Base-by-base conservation (phyloP, 2,797 vertebrate species). In the Eidolon dupreanum region DNA sequence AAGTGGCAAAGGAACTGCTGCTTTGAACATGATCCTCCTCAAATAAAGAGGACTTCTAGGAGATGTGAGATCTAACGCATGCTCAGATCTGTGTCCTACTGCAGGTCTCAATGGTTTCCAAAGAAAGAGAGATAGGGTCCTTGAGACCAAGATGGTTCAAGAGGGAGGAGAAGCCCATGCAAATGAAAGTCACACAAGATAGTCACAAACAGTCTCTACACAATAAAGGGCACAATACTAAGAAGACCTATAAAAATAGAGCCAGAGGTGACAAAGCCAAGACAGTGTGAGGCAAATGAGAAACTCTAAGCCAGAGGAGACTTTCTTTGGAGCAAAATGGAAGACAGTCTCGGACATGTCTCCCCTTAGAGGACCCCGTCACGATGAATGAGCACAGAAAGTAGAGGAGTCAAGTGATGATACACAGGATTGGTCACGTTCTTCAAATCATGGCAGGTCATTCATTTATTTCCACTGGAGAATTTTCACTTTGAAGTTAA, bases 261-360 rank as follows among this genome's bases (percentile, higher is more conserved):
- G 55, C n/a, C 71, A 65, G 78, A 49, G 19, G 57, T 20, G 8
- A 53, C 51, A 33, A 63, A 26, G 61, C 2, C 16, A 70, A 84
- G 61, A 43, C 31, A 11, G 17, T 16, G 8, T 16, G 38, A 78
- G 22, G 24, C 16, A 75, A n/a, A 16, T 0, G 0, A 15, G 43
- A 51, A 71, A 33, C 4, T 31, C 59, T 41, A 36, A 46, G 11
- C n/a, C 36, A 1, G 53, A n/a, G 19, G 24, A 93, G 24, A 17
- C 65, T 38, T n/a, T 36, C 41, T 88, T 33, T 55, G 13, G 6
- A 93, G 12, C 55, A 68, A 89, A 31, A 77, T 3, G 61, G 74
- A 33, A 70, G 68, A 41, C 53, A 31, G 31, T 88, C 24, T 2
- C 0, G 0, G 4, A 22, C 1, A 10, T 1, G 1, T 6, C 51